Base-by-base conservation (phyloP, 2,888 invertebrate species). In the Synergus gifuensis region DNA sequence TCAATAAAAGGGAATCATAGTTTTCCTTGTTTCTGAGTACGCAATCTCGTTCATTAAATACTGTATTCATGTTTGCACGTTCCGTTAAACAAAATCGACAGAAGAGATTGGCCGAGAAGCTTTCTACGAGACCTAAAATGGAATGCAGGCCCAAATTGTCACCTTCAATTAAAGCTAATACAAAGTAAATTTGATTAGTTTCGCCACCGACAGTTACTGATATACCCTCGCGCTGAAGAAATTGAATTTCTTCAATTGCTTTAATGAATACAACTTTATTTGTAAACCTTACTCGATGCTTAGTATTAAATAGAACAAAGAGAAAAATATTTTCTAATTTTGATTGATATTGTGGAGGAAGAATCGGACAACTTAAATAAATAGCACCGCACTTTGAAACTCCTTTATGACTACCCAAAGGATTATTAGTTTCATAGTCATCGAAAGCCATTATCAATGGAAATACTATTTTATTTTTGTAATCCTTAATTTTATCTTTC, bases 241-340 rank as follows among this genome's bases (percentile, higher is more conserved):
- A 80, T 36, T 77, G 62, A n/a, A 85, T 58, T 76, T 85, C 84
- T 40, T 82, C 81, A n/a, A 84, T 83, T 2, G 82, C 76, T 76
- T 80, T 77, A 3, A 44, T 40, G 62, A 84, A 85, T 3, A 44
- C 44, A 44, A 44, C 8, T 11, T 3, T 44, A 9, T 46, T 14
- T 2, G 46, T 46, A 46, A 28, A 83, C 73, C 44, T 0, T 46
- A 73, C 73, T 22, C 82, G 67, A 42, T 83, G 81, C n/a, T 78
- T 49, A 42, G 76, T 73, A 81, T 85, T 83, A 40, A 78, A 83
- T 18, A 83, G 42, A 54, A 81, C 22, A 22, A 22, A 22, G 22
- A 22, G 0, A 22, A 22, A 22, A 22, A 22, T 22, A 22, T 22
- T 22, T 22, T 22, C 22, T 22, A 22, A 22, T 22, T 22, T 22